These are phyloP conservation scores for Acholoe squamosa DNA, from an alignment of 2,888 invertebrate genomes.

Conservation along the genomic window DNA sequence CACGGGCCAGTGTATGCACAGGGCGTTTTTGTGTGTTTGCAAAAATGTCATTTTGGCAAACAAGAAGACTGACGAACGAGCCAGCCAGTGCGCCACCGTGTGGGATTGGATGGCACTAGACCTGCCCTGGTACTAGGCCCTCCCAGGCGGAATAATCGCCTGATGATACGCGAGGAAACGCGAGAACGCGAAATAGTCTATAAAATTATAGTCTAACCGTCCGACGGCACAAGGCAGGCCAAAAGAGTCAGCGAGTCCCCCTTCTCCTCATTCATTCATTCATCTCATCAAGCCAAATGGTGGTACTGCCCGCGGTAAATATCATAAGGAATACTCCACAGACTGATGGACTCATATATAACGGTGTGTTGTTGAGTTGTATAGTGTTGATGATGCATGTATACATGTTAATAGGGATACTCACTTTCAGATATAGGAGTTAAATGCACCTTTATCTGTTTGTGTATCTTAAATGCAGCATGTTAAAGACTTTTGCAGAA, in stretches of 20 bases:
- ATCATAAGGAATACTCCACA: slow-evolving; percentile 7
- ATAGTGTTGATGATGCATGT: neutral
- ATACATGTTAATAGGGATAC: neutral
- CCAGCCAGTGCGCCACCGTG: neutral
- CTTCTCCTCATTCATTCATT: neutral
- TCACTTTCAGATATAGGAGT: neutral
- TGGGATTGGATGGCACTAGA: neutral
- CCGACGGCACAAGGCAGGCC: neutral
- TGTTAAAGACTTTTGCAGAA: no score
- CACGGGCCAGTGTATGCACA: slow-evolving; percentile 41
- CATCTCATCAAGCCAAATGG: slow-evolving; percentile 10
- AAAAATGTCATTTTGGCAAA: slow-evolving; percentile 52
- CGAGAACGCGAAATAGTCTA: slow-evolving; percentile 8
- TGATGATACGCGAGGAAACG: slow-evolving; percentile 17
- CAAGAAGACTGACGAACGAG: slow-evolving; percentile 35
- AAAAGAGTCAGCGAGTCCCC: neutral
- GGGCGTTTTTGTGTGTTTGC: neutral
- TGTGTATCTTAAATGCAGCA: no score
- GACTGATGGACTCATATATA: neutral
- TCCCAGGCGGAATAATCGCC: neutral
- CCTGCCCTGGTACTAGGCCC: neutral
- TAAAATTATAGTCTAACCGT: no score
- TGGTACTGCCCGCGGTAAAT: neutral
- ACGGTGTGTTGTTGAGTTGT: neutral
- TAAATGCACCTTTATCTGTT: no score